Evolutionary conservation across 2,888 invertebrate species (phyloP).

Genomic region (Drosophila mimica): DNA sequence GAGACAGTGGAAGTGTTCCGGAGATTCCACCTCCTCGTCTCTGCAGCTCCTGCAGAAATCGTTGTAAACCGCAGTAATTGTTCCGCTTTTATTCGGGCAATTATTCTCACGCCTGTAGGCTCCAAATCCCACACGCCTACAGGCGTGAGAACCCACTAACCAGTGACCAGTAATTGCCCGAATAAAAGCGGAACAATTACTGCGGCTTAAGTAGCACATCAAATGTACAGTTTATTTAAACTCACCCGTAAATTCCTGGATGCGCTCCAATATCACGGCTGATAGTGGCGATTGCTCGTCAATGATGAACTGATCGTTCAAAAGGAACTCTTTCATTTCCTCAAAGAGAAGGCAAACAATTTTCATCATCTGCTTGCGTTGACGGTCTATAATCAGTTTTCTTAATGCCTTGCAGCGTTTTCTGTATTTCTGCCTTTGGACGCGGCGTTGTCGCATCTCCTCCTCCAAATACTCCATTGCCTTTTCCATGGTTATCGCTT

Average conservation of each 20-base stretch:
- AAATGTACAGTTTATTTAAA: not conserved
- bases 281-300: constrained; percentile 75
- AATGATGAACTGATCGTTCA: constrained; percentile 80
- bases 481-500: constrained; percentile 70
- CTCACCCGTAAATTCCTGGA: constrained; percentile 80
- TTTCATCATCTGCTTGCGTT: constrained; percentile 77
- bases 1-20: too few relatives aligned
- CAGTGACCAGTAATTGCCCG: too few relatives aligned
- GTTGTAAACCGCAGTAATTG: too few relatives aligned
- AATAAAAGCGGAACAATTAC: too few relatives aligned
- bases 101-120: too few relatives aligned
- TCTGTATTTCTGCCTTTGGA: constrained; percentile 57
- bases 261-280: constrained; percentile 74
- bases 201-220: too few relatives aligned
- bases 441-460: constrained; percentile 76
- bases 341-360: constrained; percentile 82
- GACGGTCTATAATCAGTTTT: constrained; percentile 70
- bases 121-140: too few relatives aligned
- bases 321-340: constrained; percentile 82
- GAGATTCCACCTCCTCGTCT: too few relatives aligned
- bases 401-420: constrained; percentile 68
- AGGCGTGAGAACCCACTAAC: too few relatives aligned
- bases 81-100: too few relatives aligned
- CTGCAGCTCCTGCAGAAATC: too few relatives aligned
- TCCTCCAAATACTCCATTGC: constrained; percentile 81